These are phyloP conservation scores for Mesembrinibis cayennensis DNA, from an alignment of 2,113 vertebrate genomes.

Conservation along the genomic window DNA sequence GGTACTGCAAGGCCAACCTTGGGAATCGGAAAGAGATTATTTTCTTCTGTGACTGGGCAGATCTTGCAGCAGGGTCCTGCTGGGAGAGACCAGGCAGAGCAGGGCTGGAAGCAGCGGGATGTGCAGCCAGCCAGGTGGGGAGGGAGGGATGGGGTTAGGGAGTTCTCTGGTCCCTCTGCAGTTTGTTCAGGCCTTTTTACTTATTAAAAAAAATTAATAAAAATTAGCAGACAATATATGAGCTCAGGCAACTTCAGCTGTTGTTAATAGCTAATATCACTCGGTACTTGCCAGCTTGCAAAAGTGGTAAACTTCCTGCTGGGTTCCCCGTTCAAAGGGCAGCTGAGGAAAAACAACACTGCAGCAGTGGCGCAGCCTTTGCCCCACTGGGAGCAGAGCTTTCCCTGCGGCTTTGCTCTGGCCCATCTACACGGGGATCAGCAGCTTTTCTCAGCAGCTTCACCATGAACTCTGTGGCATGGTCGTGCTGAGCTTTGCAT, in stretches of 20 bases:
- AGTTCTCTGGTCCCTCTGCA: not conserved
- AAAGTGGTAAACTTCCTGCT: not conserved
- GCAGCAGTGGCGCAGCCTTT: not conserved
- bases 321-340: not conserved
- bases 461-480: fast-evolving
- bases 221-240: not conserved
- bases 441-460: not conserved
- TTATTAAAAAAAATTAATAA: not conserved
- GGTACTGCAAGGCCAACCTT: not conserved
- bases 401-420: fast-evolving
- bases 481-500: not conserved
- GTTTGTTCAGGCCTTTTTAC: not conserved
- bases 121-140: fast-evolving
- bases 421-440: fast-evolving
- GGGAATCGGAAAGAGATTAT: not conserved
- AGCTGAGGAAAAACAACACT: not conserved
- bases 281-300: not conserved
- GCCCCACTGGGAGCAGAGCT: not conserved
- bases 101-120: not conserved
- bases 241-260: not conserved
- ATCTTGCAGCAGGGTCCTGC: not conserved
- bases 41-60: not conserved
- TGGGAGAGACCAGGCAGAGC: not conserved
- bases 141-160: not conserved
- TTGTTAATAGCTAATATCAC: not conserved